phyloP scores from a whole-genome alignment of 2,888 invertebrate genomes.

The Cordylochernes scorpioides region DNA sequence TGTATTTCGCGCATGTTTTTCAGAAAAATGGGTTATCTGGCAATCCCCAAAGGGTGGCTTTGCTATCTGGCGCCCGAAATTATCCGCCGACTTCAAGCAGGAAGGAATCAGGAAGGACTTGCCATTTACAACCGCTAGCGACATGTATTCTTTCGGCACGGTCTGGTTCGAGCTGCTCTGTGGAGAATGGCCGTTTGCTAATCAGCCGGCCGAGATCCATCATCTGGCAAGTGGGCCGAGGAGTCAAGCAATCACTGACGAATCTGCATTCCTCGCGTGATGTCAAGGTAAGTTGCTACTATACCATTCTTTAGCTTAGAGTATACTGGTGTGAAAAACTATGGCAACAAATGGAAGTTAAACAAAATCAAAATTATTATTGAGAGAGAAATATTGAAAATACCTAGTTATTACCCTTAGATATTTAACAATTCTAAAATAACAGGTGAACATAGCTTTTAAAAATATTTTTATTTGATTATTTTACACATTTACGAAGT shows the following conservation, averaged over 20 bases:
- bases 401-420: too few species aligned
- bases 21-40: slow-evolving; percentile 46
- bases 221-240: slow-evolving; percentile 92
- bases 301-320: too few species aligned
- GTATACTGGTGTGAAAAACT: too few species aligned
- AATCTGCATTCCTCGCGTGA: slow-evolving; percentile 81
- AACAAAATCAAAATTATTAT: too few species aligned
- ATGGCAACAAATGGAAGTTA: too few species aligned
- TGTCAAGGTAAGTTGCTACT: slow-evolving; percentile 50
- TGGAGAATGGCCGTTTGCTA: slow-evolving; percentile 84
- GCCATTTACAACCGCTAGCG: slow-evolving; percentile 72
- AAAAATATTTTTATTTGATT: too few species aligned
- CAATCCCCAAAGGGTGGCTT: slow-evolving; percentile 90
- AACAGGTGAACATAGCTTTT: too few species aligned
- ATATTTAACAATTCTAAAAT: too few species aligned
- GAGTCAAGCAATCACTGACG: slow-evolving; percentile 78
- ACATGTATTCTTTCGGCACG: slow-evolving; percentile 92
- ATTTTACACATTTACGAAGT: too few species aligned
- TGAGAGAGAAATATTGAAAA: too few species aligned
- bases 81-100: slow-evolving; percentile 44
- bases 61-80: slow-evolving; percentile 95
- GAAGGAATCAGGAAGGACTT: slow-evolving; percentile 45
- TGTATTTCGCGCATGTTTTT: too few species aligned
- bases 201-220: slow-evolving; percentile 76
- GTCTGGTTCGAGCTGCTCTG: slow-evolving; percentile 94